Conservation (phyloP, 2,113 vertebrate genomes). For the Picathartes gymnocephalus region DNA sequence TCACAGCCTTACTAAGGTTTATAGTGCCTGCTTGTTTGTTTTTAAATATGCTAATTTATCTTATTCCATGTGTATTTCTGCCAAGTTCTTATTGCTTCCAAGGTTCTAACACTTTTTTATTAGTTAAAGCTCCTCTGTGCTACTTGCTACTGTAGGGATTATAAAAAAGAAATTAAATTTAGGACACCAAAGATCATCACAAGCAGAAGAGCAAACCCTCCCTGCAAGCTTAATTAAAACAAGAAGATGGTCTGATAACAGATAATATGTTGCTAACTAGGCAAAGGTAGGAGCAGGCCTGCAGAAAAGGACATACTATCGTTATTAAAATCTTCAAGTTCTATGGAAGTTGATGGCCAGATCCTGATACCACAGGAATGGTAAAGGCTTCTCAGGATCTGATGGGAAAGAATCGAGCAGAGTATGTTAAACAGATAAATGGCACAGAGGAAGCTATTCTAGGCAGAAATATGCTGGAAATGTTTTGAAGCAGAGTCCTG, state of each 20-base stretch:
- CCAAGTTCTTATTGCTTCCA: background rate
- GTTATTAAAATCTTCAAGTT: background rate
- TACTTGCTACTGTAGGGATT: background rate
- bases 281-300: background rate
- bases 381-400: background rate
- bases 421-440: background rate
- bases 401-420: background rate
- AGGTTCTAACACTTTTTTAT: background rate
- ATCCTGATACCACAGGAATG: background rate
- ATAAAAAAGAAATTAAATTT: slow-evolving; percentile 20
- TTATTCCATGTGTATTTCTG: background rate
- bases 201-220: background rate
- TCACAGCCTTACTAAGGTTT: background rate
- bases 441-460: background rate
- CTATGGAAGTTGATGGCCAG: background rate
- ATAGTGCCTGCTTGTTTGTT: background rate
- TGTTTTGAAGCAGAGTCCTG: background rate
- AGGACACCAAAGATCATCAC: background rate
- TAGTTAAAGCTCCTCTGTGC: background rate
- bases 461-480: background rate
- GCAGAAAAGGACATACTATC: background rate
- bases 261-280: background rate
- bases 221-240: slow-evolving; percentile 1
- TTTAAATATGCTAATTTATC: background rate
- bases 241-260: background rate